A percentile compares a stretch with the other conserved stretches of the same genome.
phyloP scores from a whole-genome alignment of 2,797 vertebrate genomes.

The Tragopan temminckii region DNA sequence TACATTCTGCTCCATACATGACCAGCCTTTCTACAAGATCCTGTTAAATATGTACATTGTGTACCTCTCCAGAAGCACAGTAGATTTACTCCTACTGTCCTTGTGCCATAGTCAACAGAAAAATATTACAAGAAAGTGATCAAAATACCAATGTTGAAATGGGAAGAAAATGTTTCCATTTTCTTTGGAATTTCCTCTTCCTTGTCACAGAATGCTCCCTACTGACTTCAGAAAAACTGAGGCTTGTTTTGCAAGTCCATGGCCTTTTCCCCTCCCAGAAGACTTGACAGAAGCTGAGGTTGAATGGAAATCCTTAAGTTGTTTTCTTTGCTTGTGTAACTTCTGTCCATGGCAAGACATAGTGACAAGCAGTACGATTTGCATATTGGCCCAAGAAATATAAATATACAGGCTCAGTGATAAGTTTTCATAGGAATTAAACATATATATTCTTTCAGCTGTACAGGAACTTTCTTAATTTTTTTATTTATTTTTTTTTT shows the following conservation, averaged over 20 bases:
- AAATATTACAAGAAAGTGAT: not conserved
- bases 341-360: not conserved
- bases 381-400: not conserved
- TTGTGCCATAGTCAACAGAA: not conserved
- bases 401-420: not conserved
- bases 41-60: not conserved
- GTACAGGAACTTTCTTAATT: not conserved
- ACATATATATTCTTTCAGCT: not conserved
- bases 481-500: not conserved
- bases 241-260: not conserved
- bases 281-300: not conserved
- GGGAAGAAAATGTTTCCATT: not conserved
- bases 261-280: not conserved
- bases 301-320: not conserved
- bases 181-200: not conserved
- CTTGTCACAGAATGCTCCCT: not conserved
- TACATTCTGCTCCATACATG: not conserved
- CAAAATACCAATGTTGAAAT: not conserved
- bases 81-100: not conserved
- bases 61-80: not conserved
- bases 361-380: not conserved
- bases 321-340: not conserved
- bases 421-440: not conserved
- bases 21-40: not conserved
- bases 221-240: not conserved